Base-by-base conservation (phyloP, 1,140 invertebrate species). In the Tribolium madens region DNA sequence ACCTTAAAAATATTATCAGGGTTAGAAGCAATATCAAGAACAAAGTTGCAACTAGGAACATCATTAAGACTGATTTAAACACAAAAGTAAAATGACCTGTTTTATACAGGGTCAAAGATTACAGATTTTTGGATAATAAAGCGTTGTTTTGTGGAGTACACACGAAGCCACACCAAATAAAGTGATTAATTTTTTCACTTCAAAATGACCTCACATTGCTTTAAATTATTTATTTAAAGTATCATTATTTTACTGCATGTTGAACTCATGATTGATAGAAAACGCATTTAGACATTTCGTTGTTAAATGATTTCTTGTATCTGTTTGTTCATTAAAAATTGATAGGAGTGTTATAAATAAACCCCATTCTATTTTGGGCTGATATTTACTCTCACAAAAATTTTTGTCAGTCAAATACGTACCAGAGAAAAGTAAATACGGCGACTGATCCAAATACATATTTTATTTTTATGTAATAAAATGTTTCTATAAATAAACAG, bases 41-140 rank as follows among this genome's bases (percentile, higher is more conserved):
- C 14, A 64, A 64, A 64, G 57, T 64, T 33, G 57, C 57, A 10
- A 26, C 26, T 14, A 64, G 21, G 12, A 64, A 64, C 57, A 64
- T 64, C 26, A 64, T 64, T 64, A 12, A 33, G 31, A 64, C 57
- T 64, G 57, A 64, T 31, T 57, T 33, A 13, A 60, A 31, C 26
- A 64, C 57, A 6, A 26, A 64, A 57, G 9, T 57, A 26, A 9
- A 12, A 33, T 64, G 57, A 64, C 57, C 57, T 64, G 57, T 64
- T 18, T 12, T 9, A 3, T 15, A 5, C 53, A 64, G 57, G 36
- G 21, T 64, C 57, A 64, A 12, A 64, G 57, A 9, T 64, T 31
- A 60, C 9, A 64, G 57, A 64, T 64, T 64, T 64, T 64, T 64
- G 21, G 57, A 64, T 64, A 33, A 64, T 6, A 13, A 64, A 42